Conservation (phyloP, 2,888 invertebrate species). For the Philopedon plagiatum region DNA sequence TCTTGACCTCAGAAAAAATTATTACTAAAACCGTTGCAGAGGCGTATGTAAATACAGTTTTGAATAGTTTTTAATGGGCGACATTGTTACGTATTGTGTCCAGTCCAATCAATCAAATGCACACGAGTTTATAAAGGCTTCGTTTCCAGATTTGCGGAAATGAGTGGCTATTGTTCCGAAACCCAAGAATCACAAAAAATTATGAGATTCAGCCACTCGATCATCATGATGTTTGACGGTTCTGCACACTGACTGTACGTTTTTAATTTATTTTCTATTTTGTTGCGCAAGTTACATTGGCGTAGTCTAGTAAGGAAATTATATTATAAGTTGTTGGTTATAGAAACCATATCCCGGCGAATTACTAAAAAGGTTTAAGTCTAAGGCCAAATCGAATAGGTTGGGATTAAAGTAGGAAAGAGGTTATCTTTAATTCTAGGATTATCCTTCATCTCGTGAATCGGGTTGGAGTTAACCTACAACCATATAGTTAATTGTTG, state of each 20-base stretch:
- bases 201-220: conserved; percentile 1
- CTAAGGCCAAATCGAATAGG: too few relatives aligned
- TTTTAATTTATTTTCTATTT: background rate
- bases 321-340: too few relatives aligned
- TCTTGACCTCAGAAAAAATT: too few relatives aligned
- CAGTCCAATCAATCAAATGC: conserved; percentile 38
- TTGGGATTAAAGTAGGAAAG: too few relatives aligned
- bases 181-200: conserved; percentile 13
- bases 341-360: too few relatives aligned
- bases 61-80: conserved; percentile 26
- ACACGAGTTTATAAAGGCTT: conserved; percentile 32
- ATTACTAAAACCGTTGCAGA: background rate
- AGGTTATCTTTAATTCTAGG: too few relatives aligned
- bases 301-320: too few relatives aligned
- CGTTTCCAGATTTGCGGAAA: conserved; percentile 53
- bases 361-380: too few relatives aligned
- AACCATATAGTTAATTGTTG: too few relatives aligned
- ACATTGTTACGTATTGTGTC: conserved; percentile 29
- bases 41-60: background rate
- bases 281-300: background rate
- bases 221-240: conserved; percentile 13
- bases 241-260: background rate
- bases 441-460: too few relatives aligned
- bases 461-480: too few relatives aligned
- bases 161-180: conserved; percentile 52